These are phyloP conservation scores for Hofmannophila pseudospretella DNA, from an alignment of 2,888 invertebrate genomes.

Conservation along the genomic window DNA sequence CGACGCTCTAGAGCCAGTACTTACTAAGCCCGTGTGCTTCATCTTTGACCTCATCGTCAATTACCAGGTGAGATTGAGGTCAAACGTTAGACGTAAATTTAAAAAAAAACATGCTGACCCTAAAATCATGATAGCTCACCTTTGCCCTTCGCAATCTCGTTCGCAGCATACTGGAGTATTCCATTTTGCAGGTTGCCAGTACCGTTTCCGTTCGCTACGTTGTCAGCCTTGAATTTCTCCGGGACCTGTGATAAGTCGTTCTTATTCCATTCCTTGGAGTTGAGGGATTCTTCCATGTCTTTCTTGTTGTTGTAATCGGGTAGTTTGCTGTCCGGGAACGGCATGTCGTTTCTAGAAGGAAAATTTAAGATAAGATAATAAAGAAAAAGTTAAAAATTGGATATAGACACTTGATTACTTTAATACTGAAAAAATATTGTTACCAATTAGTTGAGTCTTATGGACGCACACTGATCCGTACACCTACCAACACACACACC, in stretches of 20 bases:
- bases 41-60: too few species aligned
- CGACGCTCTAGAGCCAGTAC: too few species aligned
- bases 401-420: too few species aligned
- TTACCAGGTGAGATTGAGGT: too few species aligned
- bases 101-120: too few species aligned
- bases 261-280: conserved; percentile 59
- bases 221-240: conserved; percentile 48
- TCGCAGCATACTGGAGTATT: conserved; percentile 77
- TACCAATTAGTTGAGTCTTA: too few species aligned
- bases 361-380: neutral
- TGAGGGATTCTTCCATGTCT: conserved; percentile 58
- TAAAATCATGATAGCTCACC: conserved; percentile 45
- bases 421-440: too few species aligned
- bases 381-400: too few species aligned
- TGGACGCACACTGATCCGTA: too few species aligned
- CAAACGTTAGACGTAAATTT: too few species aligned
- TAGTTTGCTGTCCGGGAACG: conserved; percentile 80
- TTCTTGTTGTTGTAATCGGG: conserved; percentile 74
- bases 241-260: conserved; percentile 69
- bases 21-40: too few species aligned
- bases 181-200: conserved; percentile 63
- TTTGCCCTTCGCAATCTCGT: conserved; percentile 80
- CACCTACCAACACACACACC: too few species aligned
- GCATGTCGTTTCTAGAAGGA: conserved; percentile 78
- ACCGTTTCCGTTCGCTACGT: conserved; percentile 53